Percentiles rank a stretch among this genome's conserved stretches.
Evolutionary conservation across 2,797 vertebrate species (phyloP).

Genomic region (Anomalospiza imberbis): DNA sequence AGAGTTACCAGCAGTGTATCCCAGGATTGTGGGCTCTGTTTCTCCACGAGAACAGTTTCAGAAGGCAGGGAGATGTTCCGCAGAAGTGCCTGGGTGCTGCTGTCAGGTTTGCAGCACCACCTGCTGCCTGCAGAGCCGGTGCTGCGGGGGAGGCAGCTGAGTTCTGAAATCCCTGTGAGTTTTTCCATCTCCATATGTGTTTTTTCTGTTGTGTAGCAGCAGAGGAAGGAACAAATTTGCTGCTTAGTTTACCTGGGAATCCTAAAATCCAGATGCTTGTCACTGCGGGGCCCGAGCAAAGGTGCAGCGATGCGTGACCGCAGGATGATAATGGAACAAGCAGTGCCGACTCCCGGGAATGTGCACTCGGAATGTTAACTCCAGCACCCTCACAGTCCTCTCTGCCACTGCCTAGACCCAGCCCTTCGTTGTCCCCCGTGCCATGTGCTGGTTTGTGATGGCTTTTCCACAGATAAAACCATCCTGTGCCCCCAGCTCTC

Average conservation of each 20-base stretch:
- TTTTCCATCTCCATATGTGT: fast-evolving
- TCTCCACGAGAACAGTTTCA: neutral
- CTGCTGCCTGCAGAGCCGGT: neutral
- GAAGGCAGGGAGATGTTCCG: neutral
- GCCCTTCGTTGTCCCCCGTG: fast-evolving
- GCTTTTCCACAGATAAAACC: neutral
- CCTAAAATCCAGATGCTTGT: neutral
- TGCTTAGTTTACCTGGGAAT: neutral
- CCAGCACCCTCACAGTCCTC: neutral
- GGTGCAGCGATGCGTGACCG: neutral
- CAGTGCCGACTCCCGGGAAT: neutral
- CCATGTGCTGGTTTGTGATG: neutral
- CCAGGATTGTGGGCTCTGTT: neutral
- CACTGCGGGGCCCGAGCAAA: neutral
- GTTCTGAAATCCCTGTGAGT: neutral
- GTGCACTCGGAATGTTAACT: neutral
- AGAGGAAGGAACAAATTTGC: conserved; percentile 4
- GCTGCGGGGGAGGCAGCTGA: neutral
- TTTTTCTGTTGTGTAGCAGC: neutral
- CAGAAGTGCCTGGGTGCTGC: neutral
- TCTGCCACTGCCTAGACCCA: neutral
- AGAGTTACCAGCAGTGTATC: fast-evolving
- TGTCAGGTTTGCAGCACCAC: neutral
- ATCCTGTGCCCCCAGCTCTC: neutral
- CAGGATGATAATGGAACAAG: neutral